These are phyloP conservation scores for Sus cebifrons DNA, from an alignment of 2,797 vertebrate species.

Conservation along the genomic window DNA sequence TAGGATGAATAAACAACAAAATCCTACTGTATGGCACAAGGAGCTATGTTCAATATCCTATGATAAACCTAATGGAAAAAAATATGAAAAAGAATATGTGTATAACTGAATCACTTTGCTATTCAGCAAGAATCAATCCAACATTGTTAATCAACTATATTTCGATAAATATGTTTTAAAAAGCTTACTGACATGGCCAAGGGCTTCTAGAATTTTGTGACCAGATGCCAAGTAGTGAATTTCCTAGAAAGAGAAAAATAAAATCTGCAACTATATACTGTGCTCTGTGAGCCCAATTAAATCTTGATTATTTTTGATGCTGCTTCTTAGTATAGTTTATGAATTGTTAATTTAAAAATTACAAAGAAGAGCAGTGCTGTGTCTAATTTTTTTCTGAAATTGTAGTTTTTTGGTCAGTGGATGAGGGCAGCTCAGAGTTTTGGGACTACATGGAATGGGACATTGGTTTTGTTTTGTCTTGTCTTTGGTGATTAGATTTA, in stretches of 20 bases:
- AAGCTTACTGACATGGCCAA: background rate
- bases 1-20: no score
- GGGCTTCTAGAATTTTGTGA: constrained; percentile 30
- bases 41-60: no score
- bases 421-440: constrained; percentile 9
- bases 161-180: background rate
- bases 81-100: no score
- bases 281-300: constrained; percentile 15
- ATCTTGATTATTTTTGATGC: background rate
- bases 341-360: constrained; percentile 22
- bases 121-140: no score
- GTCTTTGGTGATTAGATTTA: constrained; percentile 69
- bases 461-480: constrained; percentile 48
- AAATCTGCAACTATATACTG: background rate
- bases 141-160: no score
- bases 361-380: background rate
- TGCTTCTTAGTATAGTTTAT: background rate
- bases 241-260: constrained; percentile 61
- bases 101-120: no score
- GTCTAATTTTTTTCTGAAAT: constrained; percentile 64
- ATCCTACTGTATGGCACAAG: no score
- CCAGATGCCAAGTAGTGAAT: background rate
- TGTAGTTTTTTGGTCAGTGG: constrained; percentile 32
- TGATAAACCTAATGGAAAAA: no score
- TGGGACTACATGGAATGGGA: constrained; percentile 45